Evolutionary conservation across 1,140 invertebrate species (phyloP), one percentile per base, ranked within the genome.

Genomic region (Hylyphantes graminicola): DNA sequence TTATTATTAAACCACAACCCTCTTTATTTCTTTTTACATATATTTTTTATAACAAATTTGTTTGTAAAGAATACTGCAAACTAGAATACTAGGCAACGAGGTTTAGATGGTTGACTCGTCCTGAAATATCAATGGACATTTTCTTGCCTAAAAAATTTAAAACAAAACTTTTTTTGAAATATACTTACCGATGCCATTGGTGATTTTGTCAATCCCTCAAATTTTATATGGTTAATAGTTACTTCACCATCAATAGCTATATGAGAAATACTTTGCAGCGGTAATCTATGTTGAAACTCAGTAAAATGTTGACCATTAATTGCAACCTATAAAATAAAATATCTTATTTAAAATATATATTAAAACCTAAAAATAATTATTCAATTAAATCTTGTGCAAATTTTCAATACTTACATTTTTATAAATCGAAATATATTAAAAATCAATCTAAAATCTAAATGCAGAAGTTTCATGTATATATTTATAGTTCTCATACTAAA

Each of bases 251-350:
- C 94, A 11, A 95, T 90, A 0, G 93, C 91, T n/a, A 96, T 85
- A 89, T 94, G 92, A 0, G 92, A 91, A 13, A 94, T 92, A 86
- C 91, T 90, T 73, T 93, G 89, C 85, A 91, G 92, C 1, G 94
- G 92, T 9, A 95, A 87, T 81, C 95, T 91, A 87, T 96, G 94
- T 10, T 88, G 88, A 88, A 95, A 96, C 89, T 95, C 93, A 55
- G 93, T 91, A 88, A 93, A 95, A 88, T 96, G 95, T 51, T 91
- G 89, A 1, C 94, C 94, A 89, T 96, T 96, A 0, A 96, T 88
- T 6, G 94, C 94, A 85, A 96, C 92, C 92, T 94, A 88, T 65
- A 87, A 89, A 21, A 81, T 85, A 86, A 78, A 85, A 86, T 64
- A 77, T 35, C 13, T 35, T 35, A 35, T 35, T 35, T 35, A 19